A percentile compares a stretch with the other conserved stretches of the same genome.
These are phyloP conservation scores for Halcyon leucocephala DNA, from an alignment of 2,797 vertebrate species.

Conservation along the genomic window DNA sequence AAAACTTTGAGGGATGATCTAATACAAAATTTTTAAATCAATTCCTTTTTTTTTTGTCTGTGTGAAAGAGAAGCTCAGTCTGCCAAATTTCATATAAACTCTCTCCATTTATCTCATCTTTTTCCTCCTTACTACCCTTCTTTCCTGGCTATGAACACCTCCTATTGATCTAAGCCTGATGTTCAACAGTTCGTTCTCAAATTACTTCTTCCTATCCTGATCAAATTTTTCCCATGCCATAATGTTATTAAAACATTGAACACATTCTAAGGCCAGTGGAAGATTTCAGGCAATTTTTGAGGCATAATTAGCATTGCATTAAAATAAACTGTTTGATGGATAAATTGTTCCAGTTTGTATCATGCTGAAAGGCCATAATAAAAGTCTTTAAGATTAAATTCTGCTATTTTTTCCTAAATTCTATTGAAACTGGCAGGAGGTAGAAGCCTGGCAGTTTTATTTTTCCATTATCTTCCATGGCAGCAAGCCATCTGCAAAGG, in stretches of 20 bases:
- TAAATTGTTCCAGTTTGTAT: not conserved
- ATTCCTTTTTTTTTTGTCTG: not conserved
- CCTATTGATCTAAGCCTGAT: not conserved
- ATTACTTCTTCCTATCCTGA: not conserved
- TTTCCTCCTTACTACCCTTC: not conserved
- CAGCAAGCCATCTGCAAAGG: slow-evolving; percentile 21
- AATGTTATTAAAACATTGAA: not conserved
- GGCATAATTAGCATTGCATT: rapidly evolving
- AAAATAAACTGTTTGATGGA: not conserved
- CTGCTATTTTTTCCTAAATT: not conserved
- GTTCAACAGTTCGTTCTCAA: not conserved
- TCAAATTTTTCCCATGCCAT: not conserved
- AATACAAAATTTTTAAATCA: not conserved
- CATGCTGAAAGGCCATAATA: not conserved
- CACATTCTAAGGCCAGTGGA: not conserved
- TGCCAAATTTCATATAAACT: not conserved
- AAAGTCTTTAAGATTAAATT: slow-evolving; percentile 12
- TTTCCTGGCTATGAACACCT: not conserved
- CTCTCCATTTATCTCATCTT: not conserved
- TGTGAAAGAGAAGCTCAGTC: not conserved
- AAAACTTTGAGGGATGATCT: not conserved
- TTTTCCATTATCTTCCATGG: slow-evolving; percentile 28
- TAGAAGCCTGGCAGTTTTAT: not conserved
- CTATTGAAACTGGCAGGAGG: slow-evolving; percentile 7
- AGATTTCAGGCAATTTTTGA: not conserved